These are phyloP conservation scores for Dryomyza anilis DNA, from an alignment of 2,888 invertebrate genomes.

Conservation along the genomic window DNA sequence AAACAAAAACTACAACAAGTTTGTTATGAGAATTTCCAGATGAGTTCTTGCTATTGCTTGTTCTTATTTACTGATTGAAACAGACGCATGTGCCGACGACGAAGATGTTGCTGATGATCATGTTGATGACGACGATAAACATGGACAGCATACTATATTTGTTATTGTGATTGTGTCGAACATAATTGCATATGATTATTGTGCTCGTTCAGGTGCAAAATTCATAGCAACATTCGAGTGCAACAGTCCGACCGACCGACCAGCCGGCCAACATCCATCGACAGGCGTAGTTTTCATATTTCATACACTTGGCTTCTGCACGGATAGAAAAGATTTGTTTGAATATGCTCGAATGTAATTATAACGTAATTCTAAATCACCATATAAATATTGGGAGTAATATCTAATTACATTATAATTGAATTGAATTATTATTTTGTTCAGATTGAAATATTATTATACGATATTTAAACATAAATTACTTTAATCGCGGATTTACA, in stretches of 20 bases:
- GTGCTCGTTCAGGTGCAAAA: constrained; percentile 61
- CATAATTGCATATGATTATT: constrained; percentile 62
- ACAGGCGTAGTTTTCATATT: no score
- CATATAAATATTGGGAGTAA: no score
- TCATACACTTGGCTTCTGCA: no score
- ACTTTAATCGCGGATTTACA: no score
- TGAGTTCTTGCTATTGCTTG: constrained; percentile 42
- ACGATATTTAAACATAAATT: no score
- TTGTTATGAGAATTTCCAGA: constrained; percentile 42
- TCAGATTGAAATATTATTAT: no score
- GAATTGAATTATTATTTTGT: no score
- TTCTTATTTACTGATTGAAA: constrained; percentile 35
- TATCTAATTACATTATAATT: no score
- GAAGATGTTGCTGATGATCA: constrained; percentile 12
- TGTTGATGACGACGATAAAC: not conserved
- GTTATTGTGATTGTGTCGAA: constrained; percentile 55
- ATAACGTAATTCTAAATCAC: no score
- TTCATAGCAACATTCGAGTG: constrained; percentile 38
- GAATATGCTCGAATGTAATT: no score
- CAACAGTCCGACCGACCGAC: not conserved
- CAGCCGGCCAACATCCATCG: not conserved
- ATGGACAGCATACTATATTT: constrained; percentile 10
- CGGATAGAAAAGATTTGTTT: no score
- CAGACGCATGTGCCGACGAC: constrained; percentile 6
- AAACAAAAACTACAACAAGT: no score